Evolutionary conservation across 2,113 vertebrate genomes (phyloP), one percentile per base, ranked within the genome.

Genomic region (Otocyon megalotis): DNA sequence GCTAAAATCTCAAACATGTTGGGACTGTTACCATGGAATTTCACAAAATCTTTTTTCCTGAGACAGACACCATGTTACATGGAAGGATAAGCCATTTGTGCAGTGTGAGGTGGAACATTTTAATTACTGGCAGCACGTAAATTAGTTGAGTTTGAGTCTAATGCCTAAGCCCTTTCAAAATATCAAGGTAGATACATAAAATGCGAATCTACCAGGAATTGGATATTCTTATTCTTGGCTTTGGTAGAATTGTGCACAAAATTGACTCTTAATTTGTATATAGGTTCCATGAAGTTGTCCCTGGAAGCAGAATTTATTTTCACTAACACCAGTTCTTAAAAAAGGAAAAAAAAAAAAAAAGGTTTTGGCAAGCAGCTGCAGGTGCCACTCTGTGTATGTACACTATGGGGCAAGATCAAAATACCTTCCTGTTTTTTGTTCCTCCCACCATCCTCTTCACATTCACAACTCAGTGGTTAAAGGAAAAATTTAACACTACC

Each of bases 401-500:
- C 19, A 80, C 90, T 90, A 50, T 65, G 94, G 92, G 82, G 90
- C 83, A 93, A 86, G 90, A 97, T 95, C 86, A 96, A 87, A 93
- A 94, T 69, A 76, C 63, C 94, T 97, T 97, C 96, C 92, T 98
- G 93, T 92, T 63, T 97, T 94, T 89, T 82, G 96, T 95, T 89
- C 84, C 50, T 83, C 81, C 16, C 76, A 72, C 58, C n/a, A 37
- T 85, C 81, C 76, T 94, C 48, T 93, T 96, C 87, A 93, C 24
- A 72, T 62, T 94, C 89, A 95, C 90, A 86, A 76, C 96, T 94
- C 93, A 77, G 84, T 77, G 74, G 96, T 95, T 96, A 90, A 86
- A 96, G 98, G 97, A 96, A 98, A 98, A 96, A 92, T 77, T 95
- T 81, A 94, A 85, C 90, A 71, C 37, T 77, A 30, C 72, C 87